Evolutionary conservation across 2,113 vertebrate genomes (phyloP).

Genomic region (Brachypodius melanocephalos): DNA sequence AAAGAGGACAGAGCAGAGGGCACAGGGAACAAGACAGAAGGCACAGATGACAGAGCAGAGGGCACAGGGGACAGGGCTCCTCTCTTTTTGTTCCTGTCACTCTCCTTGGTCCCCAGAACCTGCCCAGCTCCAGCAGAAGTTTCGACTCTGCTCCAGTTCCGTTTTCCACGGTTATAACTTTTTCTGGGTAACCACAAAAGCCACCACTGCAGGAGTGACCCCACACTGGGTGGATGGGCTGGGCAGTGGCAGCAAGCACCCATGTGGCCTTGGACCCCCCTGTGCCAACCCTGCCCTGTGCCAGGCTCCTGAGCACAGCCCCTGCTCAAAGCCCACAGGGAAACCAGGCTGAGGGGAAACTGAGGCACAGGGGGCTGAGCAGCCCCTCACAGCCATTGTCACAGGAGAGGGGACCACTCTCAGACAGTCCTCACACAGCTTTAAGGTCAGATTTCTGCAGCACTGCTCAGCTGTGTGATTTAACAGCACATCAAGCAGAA

Average conservation of each 20-base stretch:
- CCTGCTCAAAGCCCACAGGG: not conserved
- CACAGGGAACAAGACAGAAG: not conserved
- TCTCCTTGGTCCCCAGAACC: not conserved
- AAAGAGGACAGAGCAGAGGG: not conserved
- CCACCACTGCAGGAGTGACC: not conserved
- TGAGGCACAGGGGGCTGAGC: not conserved
- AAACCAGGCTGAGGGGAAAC: not conserved
- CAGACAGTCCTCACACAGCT: not conserved
- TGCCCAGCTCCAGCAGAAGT: not conserved
- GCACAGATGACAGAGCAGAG: not conserved
- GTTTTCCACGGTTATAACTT: not conserved
- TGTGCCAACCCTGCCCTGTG: not conserved
- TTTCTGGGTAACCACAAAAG: constrained; percentile 41
- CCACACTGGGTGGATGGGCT: not conserved
- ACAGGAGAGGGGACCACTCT: not conserved
- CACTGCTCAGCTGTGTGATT: not conserved
- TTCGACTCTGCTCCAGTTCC: not conserved
- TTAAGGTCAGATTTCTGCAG: not conserved
- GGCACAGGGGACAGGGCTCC: not conserved
- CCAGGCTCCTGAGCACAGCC: not conserved
- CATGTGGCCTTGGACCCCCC: fast-evolving
- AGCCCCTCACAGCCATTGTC: not conserved
- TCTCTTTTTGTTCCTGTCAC: not conserved
- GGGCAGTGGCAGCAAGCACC: fast-evolving
- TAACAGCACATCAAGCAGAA: not conserved